phyloP scores from a whole-genome alignment of 1,140 invertebrate species.

The Callitettix versicolor region DNA sequence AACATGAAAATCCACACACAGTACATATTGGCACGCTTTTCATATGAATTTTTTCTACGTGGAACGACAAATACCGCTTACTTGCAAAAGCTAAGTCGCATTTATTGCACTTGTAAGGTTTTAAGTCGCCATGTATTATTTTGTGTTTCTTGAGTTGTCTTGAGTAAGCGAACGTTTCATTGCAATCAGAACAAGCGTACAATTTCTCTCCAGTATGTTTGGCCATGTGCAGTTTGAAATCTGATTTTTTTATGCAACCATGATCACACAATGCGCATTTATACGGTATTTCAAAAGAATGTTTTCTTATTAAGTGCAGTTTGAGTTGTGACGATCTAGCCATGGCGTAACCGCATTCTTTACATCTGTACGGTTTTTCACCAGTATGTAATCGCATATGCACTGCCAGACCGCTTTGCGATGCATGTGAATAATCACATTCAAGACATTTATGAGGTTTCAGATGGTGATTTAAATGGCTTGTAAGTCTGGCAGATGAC shows the following conservation, averaged over 20 bases:
- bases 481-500: too few species aligned
- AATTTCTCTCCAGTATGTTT: constrained; percentile 91
- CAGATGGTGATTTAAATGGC: too few species aligned
- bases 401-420: too few species aligned
- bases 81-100: too few species aligned
- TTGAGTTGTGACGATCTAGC: constrained; percentile 53
- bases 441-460: too few species aligned
- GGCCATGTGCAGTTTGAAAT: constrained; percentile 80
- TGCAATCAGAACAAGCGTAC: constrained; percentile 79
- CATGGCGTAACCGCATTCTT: constrained; percentile 54
- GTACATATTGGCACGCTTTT: too few species aligned
- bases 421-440: too few species aligned
- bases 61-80: too few species aligned
- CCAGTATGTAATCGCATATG: constrained; percentile 37
- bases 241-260: constrained; percentile 84
- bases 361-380: constrained; percentile 52
- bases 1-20: too few species aligned
- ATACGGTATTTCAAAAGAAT: constrained; percentile 86
- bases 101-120: too few species aligned
- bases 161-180: constrained; percentile 79
- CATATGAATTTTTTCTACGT: too few species aligned
- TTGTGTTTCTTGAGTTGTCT: constrained; percentile 79
- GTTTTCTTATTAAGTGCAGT: constrained; percentile 53
- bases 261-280: constrained; percentile 79
- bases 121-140: neutral